Base-by-base conservation (phyloP, 2,113 vertebrate species). In the Salvelinus sp. region DNA sequence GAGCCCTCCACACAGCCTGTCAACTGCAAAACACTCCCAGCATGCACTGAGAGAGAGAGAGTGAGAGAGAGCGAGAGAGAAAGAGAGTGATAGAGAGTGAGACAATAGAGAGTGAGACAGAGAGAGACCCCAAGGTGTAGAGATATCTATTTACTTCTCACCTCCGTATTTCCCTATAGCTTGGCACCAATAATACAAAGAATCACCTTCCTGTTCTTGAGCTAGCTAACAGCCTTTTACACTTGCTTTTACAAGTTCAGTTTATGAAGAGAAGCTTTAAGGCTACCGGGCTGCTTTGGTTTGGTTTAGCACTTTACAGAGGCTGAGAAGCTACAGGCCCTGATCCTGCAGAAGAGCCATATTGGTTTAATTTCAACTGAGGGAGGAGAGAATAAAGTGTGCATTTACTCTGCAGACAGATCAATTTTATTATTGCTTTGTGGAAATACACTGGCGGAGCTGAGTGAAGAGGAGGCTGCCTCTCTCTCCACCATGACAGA, bases 351-450 rank as follows among this genome's bases (percentile, higher is more conserved):
- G 30, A 23, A 67, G 44, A 75, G 62, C 50, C 67, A 73, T 68
- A 60, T 79, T 78, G 62, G 73, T 83, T 87, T 84, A 77, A 86
- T 87, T 87, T 89, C 73, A 50, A 64, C 76, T 54, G 79, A 78
- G 80, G 78, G 82, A 79, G 80, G 76, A 75, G 69, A 85, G 75
- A 86, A 87, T 82, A 88, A 86, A 83, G 79, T 84, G 78, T 78
- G 80, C 83, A 87, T 89, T 83, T 87, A 88, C 84, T 87, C 75
- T 73, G 80, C 82, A 85, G 83, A 84, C 80, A 4, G 80, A 86
- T 88, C 82, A 84, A 88, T 90, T 80, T 60, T 78, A 72, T 83
- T 87, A 85, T 82, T 81, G 62, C 73, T 79, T 80, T 80, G 74
- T 76, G 74, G 76, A 83, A 78, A 77, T 66, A 67, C 3, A 54